These are phyloP conservation scores for Linnaemya tessellans DNA, from an alignment of 2,888 invertebrate species.

Conservation along the genomic window DNA sequence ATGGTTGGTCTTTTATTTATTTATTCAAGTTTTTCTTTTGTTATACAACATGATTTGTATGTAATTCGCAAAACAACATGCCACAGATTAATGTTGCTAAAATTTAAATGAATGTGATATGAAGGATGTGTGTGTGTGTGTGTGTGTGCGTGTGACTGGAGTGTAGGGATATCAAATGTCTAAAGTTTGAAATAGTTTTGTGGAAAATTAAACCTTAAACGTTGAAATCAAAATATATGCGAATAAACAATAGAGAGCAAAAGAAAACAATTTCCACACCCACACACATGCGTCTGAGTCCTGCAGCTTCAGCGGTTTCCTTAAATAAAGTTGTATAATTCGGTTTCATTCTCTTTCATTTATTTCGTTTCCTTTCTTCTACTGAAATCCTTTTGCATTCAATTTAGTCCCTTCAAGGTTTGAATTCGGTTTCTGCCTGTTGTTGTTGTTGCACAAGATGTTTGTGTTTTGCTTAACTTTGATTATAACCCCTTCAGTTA, in stretches of 20 bases:
- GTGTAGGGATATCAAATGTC: conserved; percentile 4
- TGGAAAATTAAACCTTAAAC: conserved; percentile 31
- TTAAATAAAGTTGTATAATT: neutral
- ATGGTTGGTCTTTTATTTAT: conserved; percentile 41
- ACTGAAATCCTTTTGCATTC: neutral
- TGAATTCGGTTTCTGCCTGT: conserved; percentile 27
- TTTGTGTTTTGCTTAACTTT: conserved; percentile 57
- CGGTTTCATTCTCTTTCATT: neutral
- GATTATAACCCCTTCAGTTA: conserved; percentile 60
- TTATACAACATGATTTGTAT: conserved; percentile 8
- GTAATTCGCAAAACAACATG: conserved; percentile 50
- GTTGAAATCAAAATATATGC: neutral
- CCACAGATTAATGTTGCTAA: conserved; percentile 64
- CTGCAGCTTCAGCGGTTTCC: neutral
- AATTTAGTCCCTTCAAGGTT: neutral
- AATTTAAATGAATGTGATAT: conserved; percentile 40
- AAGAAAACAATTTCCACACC: neutral
- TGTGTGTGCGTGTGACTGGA: neutral
- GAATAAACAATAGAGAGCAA: neutral
- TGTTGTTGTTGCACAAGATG: conserved; percentile 49
- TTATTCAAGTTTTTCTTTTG: neutral
- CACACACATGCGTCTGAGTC: neutral
- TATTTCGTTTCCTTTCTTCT: neutral
- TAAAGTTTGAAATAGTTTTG: conserved; percentile 6
- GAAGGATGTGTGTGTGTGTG: neutral